Evolutionary conservation across 2,113 vertebrate genomes (phyloP).

Genomic region (Megaceryle torquata): DNA sequence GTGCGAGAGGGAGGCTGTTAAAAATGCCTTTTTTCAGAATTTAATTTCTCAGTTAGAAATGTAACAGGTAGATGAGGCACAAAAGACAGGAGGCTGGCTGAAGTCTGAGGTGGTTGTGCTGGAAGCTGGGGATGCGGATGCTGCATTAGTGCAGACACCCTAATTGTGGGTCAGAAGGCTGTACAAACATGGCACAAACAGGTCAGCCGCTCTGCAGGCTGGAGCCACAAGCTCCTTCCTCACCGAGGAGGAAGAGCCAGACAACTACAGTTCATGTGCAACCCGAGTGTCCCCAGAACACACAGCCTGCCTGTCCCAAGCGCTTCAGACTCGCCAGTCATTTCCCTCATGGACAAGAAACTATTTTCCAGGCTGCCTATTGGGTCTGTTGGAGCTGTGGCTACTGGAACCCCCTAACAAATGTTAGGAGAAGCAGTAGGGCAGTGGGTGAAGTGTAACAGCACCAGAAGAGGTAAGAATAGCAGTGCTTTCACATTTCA

Average conservation of each 20-base stretch:
- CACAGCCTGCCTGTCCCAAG: not conserved
- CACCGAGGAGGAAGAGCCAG: not conserved
- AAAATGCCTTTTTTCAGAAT: not conserved
- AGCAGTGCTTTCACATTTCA: not conserved
- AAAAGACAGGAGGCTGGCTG: not conserved
- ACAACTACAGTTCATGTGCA: too few species aligned
- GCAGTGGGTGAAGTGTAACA: not conserved
- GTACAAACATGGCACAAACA: not conserved
- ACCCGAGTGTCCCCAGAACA: rapidly evolving
- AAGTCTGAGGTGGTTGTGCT: not conserved
- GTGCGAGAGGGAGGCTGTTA: not conserved
- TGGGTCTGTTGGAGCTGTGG: not conserved
- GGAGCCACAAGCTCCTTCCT: not conserved
- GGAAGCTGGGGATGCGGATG: not conserved
- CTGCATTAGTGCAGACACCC: not conserved
- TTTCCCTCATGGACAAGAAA: not conserved
- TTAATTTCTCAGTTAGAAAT: not conserved
- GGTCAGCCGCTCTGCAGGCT: rapidly evolving
- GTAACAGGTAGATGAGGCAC: not conserved
- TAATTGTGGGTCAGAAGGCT: not conserved
- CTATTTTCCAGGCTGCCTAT: not conserved
- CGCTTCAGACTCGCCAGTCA: not conserved
- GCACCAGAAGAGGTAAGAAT: not conserved
- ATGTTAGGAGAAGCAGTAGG: not conserved
- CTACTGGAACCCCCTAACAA: not conserved